Conservation (phyloP, 2,113 vertebrate genomes). For the Trogon surrucura region DNA sequence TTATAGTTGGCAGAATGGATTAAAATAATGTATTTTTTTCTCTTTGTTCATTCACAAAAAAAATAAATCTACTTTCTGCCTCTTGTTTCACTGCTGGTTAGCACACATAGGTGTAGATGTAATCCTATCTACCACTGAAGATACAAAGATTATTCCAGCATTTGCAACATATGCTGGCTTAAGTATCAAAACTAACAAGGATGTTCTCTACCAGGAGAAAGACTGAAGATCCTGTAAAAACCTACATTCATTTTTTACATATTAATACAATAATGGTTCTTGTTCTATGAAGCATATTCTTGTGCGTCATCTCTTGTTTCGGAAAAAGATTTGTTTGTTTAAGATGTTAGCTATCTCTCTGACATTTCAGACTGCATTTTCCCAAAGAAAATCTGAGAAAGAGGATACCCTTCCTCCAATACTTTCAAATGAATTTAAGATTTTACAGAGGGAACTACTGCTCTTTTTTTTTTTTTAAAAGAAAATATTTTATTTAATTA, state of each 20-base stretch:
- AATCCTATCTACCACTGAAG: neutral
- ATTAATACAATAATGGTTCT: neutral
- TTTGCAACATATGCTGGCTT: neutral
- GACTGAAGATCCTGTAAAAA: neutral
- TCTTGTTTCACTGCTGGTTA: neutral
- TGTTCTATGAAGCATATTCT: neutral
- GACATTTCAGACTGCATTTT: neutral
- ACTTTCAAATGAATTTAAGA: neutral
- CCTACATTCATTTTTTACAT: neutral
- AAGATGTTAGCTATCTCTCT: neutral
- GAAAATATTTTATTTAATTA: neutral
- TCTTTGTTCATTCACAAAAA: neutral
- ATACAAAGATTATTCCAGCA: neutral
- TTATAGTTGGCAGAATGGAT: neutral
- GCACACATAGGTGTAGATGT: neutral
- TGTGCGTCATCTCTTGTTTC: neutral
- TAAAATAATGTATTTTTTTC: neutral
- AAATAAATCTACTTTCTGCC: neutral
- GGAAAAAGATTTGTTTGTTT: neutral
- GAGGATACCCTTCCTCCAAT: neutral
- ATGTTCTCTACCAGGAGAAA: neutral
- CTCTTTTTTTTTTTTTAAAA: neutral
- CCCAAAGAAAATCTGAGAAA: neutral
- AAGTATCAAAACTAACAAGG: neutral
- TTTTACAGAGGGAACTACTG: neutral